Evolutionary conservation across 2,113 vertebrate genomes (phyloP).

Genomic region (Climacteris rufus): DNA sequence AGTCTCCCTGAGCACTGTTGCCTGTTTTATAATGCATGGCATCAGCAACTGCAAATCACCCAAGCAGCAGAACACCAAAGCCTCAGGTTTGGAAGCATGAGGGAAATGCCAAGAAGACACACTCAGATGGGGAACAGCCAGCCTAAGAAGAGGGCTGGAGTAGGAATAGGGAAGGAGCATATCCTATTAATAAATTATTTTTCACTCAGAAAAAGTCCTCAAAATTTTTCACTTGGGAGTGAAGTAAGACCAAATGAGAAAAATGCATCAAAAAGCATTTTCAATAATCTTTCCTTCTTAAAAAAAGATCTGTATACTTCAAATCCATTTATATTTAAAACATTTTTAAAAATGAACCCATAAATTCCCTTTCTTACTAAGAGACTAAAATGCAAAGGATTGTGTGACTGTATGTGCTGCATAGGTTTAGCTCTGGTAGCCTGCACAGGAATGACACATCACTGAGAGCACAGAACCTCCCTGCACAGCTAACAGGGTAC

Average conservation of each 20-base stretch:
- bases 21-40: background rate
- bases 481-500: background rate
- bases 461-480: background rate
- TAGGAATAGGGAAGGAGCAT: background rate
- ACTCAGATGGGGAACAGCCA: background rate
- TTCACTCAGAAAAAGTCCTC: background rate
- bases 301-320: background rate
- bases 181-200: background rate
- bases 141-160: background rate
- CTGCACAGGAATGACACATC: background rate
- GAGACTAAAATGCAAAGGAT: background rate
- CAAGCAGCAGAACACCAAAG: background rate
- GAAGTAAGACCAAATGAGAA: background rate
- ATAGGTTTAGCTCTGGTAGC: background rate
- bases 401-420: background rate
- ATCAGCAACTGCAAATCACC: background rate
- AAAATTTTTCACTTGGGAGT: background rate
- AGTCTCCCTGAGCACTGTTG: background rate
- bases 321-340: background rate
- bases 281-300: background rate
- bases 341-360: background rate
- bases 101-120: background rate
- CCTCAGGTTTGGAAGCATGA: background rate
- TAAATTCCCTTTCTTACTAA: background rate
- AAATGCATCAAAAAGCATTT: background rate